These are phyloP conservation scores for Lacerta bilineata DNA, from an alignment of 2,797 vertebrate genomes.

Conservation along the genomic window DNA sequence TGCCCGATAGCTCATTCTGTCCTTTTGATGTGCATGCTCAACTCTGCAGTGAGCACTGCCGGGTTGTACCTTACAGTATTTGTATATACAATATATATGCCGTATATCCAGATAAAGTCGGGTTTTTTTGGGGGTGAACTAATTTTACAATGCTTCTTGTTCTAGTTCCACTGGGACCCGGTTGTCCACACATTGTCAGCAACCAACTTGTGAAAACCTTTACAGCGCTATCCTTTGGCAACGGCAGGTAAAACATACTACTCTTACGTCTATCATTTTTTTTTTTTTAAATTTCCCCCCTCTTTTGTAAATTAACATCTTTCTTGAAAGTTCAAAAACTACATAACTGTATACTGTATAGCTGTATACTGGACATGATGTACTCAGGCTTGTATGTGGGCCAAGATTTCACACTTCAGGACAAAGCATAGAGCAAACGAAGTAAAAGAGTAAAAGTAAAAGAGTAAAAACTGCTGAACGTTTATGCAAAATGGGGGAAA, in stretches of 20 bases:
- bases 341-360: no score
- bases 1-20: neutral
- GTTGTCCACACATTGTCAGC: slow-evolving; percentile 87
- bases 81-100: neutral
- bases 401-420: neutral
- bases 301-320: no score
- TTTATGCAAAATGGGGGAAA: neutral
- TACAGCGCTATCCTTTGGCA: slow-evolving; percentile 86
- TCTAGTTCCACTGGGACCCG: slow-evolving; percentile 85
- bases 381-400: neutral
- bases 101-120: no score
- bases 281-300: no score
- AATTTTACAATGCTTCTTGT: slow-evolving; percentile 37
- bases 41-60: neutral
- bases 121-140: neutral
- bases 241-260: slow-evolving; percentile 82
- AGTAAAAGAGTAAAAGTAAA: neutral
- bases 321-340: no score
- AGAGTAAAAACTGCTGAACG: neutral
- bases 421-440: neutral
- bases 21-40: neutral
- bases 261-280: neutral
- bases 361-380: no score
- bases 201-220: slow-evolving; percentile 88
- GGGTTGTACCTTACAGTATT: neutral